phyloP scores from a whole-genome alignment of 2,113 vertebrate genomes.

The Rhinogobius similis region DNA sequence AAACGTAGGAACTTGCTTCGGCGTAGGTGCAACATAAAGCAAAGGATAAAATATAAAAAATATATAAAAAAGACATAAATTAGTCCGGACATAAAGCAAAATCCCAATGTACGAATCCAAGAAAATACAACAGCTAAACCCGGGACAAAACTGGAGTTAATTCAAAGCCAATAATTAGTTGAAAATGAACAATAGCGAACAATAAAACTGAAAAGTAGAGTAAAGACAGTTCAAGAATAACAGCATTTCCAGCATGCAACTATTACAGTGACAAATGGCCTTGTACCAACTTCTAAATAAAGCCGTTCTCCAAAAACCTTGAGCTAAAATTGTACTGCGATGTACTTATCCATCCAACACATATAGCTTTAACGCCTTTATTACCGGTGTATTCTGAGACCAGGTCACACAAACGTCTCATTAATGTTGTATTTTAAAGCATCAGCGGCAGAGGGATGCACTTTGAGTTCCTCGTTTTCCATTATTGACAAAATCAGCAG shows the following conservation, averaged over 20 bases:
- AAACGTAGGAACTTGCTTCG: no score
- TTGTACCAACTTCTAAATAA: neutral
- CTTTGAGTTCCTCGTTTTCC: conserved; percentile 63
- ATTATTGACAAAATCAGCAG: conserved; percentile 50
- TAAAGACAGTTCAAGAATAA: neutral
- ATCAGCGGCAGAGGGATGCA: conserved; percentile 25
- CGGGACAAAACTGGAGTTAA: no score
- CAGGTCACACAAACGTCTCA: conserved; percentile 3
- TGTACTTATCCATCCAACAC: neutral
- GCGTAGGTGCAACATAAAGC: no score
- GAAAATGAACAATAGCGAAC: no score
- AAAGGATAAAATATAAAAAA: no score
- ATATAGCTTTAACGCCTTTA: neutral
- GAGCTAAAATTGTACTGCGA: neutral
- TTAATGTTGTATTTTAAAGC: no score
- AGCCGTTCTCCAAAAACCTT: neutral
- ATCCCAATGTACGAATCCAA: no score
- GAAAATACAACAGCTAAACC: no score
- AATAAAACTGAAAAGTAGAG: no score
- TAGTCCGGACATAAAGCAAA: no score
- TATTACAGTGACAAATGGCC: neutral
- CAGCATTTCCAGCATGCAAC: neutral
- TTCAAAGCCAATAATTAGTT: no score
- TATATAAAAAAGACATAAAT: no score
- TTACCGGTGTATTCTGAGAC: neutral